Evolutionary conservation across 2,113 vertebrate species (phyloP).

Genomic region (Aphelocoma coerulescens): DNA sequence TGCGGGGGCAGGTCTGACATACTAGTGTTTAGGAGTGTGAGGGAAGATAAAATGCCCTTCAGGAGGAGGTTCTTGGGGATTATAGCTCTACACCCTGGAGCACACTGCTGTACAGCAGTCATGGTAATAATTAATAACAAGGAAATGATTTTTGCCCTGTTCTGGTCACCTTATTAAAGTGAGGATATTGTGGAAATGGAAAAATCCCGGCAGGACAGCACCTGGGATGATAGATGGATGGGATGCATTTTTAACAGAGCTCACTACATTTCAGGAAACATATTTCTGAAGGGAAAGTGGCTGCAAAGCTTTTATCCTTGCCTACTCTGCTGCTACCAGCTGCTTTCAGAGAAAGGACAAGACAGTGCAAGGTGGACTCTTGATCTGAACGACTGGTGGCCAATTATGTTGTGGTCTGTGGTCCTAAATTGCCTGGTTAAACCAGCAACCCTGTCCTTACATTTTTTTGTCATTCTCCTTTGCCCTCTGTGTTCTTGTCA

Average conservation of each 20-base stretch:
- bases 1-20: not conserved
- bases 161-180: conserved; percentile 68
- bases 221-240: conserved; percentile 63
- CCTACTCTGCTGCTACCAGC: not conserved
- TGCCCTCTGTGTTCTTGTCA: not conserved
- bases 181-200: conserved; percentile 71
- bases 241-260: conserved; percentile 67
- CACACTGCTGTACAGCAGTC: conserved; percentile 50
- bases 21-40: not conserved
- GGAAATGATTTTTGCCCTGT: conserved; percentile 67
- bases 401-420: not conserved
- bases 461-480: not conserved
- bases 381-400: not conserved
- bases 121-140: conserved; percentile 69
- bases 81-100: conserved; percentile 59
- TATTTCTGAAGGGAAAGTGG: conserved; percentile 30
- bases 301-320: conserved; percentile 16
- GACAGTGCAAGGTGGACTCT: not conserved
- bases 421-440: not conserved
- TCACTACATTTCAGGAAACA: conserved; percentile 57
- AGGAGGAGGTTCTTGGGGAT: conserved; percentile 43
- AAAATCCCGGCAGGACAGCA: conserved; percentile 66
- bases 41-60: conserved; percentile 52
- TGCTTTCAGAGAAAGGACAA: not conserved
- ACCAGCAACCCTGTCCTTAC: not conserved